A percentile compares a stretch with the other conserved stretches of the same genome.
Conservation (phyloP, 2,888 invertebrate species). For the Erpobdella octoculata region DNA sequence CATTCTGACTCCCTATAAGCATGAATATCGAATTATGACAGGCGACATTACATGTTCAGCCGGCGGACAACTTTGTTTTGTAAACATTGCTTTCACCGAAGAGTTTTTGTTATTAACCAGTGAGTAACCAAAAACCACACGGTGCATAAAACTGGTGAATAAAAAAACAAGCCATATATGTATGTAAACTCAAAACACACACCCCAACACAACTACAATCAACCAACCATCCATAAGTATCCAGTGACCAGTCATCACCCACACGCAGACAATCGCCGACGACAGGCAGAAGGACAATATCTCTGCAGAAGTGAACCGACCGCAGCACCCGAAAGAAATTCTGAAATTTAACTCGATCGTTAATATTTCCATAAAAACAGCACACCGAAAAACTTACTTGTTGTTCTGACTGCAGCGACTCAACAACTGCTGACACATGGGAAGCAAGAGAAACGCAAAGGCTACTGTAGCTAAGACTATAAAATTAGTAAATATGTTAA, state of each 20-base stretch:
- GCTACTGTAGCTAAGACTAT: constrained; percentile 85
- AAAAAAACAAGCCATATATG: too few species aligned
- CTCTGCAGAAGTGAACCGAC: constrained; percentile 87
- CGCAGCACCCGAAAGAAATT: constrained; percentile 82
- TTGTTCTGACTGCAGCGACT: constrained; percentile 70
- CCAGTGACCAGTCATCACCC: constrained; percentile 97
- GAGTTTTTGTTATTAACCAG: too few species aligned
- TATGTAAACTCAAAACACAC: too few species aligned
- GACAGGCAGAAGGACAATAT: constrained; percentile 83
- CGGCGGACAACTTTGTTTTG: too few species aligned
- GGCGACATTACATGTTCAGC: too few species aligned
- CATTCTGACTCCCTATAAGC: too few species aligned
- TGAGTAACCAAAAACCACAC: too few species aligned
- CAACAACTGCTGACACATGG: constrained; percentile 91
- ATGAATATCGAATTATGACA: too few species aligned
- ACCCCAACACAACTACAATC: too few species aligned
- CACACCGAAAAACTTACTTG: constrained; percentile 37
- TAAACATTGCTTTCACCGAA: too few species aligned
- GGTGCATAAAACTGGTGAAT: too few species aligned
- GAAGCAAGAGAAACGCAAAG: constrained; percentile 84
- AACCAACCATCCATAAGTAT: constrained; percentile 81
- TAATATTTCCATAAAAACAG: not conserved
- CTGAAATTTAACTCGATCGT: constrained; percentile 45
- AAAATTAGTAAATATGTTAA: too few species aligned
- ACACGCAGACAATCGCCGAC: constrained; percentile 85